Percentiles rank a stretch among this genome's conserved stretches.
Conservation (phyloP, 1,140 invertebrate species). For the Euura lappo region DNA sequence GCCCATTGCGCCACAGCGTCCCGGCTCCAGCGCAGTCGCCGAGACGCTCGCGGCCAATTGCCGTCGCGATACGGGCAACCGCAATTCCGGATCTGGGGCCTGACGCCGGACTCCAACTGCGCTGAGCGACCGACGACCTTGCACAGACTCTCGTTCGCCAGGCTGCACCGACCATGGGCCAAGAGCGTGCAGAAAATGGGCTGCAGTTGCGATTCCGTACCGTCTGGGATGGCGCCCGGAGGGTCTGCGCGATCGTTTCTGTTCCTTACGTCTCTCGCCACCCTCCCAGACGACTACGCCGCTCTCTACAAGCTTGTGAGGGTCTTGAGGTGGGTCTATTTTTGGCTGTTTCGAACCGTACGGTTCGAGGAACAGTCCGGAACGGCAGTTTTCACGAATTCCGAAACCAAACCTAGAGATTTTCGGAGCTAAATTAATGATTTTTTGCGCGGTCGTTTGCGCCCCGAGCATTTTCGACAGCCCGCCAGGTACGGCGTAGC, state of each 20-base stretch:
- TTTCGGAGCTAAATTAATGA: constrained; percentile 26
- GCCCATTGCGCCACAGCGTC: constrained; percentile 26
- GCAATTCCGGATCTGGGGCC: constrained; percentile 45
- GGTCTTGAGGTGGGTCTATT: constrained; percentile 19
- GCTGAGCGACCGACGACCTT: constrained; percentile 51
- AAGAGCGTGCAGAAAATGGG: constrained; percentile 58
- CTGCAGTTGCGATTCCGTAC: constrained; percentile 53
- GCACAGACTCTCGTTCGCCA: constrained; percentile 56
- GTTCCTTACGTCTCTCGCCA: constrained; percentile 9
- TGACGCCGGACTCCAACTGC: constrained; percentile 47
- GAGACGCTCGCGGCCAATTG: constrained; percentile 57
- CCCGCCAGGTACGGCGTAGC: not conserved
- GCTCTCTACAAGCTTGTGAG: constrained; percentile 42
- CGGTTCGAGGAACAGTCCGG: constrained; percentile 49
- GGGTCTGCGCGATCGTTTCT: constrained; percentile 17
- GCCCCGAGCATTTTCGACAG: not conserved
- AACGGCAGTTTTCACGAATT: constrained; percentile 57
- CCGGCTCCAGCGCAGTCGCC: constrained; percentile 39
- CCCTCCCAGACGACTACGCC: constrained; percentile 49
- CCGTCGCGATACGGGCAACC: constrained; percentile 52
- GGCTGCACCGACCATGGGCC: constrained; percentile 58
- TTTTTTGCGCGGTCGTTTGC: constrained; percentile 14
- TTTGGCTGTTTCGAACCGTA: constrained; percentile 30
- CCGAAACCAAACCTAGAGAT: constrained; percentile 57
- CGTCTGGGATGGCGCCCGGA: constrained; percentile 45